Evolutionary conservation across 2,113 vertebrate species (phyloP), one percentile per base, ranked within the genome.

Genomic region (Piaya cayana): DNA sequence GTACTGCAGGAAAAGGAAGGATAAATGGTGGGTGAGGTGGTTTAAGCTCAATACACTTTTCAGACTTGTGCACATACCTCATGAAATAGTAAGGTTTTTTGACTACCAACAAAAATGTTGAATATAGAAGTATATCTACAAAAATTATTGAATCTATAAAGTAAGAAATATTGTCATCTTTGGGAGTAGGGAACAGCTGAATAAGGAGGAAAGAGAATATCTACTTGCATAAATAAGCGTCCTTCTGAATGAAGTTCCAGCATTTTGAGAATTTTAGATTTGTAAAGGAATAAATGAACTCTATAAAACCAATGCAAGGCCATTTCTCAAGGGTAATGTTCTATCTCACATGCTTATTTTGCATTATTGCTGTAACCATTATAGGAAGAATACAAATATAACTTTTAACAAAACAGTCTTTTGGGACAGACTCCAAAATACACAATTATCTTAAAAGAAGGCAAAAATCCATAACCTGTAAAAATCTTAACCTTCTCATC

Each of bases 1-100:
- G 49, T 95, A 97, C 97, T 97, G 63, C 62, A 94, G 65, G 36
- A 82, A 70, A 2, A 63, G 29, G 45, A 16, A 70, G 11, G 12
- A 15, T n/a, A 77, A 87, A 78, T 8, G 19, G 47, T 7, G 18
- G 47, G 47, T 47, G 39, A 39, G 19, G 19, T 34, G 30, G 17
- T 62, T 86, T 56, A 86, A 93, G 50, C 8, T 0, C 0, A 12
- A 11, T 36, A 2, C 5, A 30, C 26, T 14, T 58, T 81, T 81
- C 30, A 29, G 2, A 26, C 30, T 52, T 86, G 13, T 2, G 1
- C 20, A 76, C 11, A 43, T 29, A 37, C 7, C 2, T 87, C 12
- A 71, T 8, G 84, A 84, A 87, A 64, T 9, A 67, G 7, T 26
- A 42, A 62, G 18, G 56, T 84, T 82, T n/a, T 58, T 65, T 89